These are phyloP conservation scores for Drosophila tsacasi DNA, from an alignment of 1,140 invertebrate genomes.

Conservation along the genomic window DNA sequence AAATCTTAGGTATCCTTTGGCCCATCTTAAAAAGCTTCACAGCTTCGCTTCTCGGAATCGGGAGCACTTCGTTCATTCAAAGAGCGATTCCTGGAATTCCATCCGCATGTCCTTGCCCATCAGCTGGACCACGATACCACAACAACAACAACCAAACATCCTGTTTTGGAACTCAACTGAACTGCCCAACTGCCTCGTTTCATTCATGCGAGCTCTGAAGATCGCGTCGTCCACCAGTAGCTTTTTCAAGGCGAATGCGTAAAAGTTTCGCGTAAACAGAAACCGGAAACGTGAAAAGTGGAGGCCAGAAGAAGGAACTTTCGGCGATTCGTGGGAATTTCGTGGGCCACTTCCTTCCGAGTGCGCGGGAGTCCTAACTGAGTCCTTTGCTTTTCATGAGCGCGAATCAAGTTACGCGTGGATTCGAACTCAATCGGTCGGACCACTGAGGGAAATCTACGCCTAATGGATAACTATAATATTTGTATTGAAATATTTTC, in stretches of 20 bases:
- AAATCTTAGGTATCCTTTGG: background rate
- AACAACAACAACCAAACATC: conserved; percentile 47
- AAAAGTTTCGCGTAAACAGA: conserved; percentile 75
- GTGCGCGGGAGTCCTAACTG: conserved; percentile 25
- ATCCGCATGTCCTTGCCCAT: conserved; percentile 60
- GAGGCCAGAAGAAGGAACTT: conserved; percentile 23
- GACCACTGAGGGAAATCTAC: background rate
- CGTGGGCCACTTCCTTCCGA: conserved; percentile 68
- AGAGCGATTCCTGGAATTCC: conserved; percentile 62
- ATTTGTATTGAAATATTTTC: background rate
- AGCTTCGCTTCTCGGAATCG: conserved; percentile 66
- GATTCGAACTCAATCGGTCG: conserved; percentile 17
- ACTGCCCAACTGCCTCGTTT: conserved; percentile 52
- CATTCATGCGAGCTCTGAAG: conserved; percentile 45
- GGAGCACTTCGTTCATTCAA: conserved; percentile 37
- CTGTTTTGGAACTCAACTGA: conserved; percentile 51
- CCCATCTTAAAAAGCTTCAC: conserved; percentile 12
- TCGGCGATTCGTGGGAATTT: conserved; percentile 73
- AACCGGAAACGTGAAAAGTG: conserved; percentile 57
- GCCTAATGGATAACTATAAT: background rate
- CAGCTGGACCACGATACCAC: conserved; percentile 31
- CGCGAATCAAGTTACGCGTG: conserved; percentile 77
- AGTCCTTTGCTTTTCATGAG: conserved; percentile 63
- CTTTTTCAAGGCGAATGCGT: conserved; percentile 57
- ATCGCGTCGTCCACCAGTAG: conserved; percentile 31